Evolutionary conservation across 1,140 invertebrate species (phyloP), one percentile per base, ranked within the genome.

Genomic region (Cryptotermes secundus): DNA sequence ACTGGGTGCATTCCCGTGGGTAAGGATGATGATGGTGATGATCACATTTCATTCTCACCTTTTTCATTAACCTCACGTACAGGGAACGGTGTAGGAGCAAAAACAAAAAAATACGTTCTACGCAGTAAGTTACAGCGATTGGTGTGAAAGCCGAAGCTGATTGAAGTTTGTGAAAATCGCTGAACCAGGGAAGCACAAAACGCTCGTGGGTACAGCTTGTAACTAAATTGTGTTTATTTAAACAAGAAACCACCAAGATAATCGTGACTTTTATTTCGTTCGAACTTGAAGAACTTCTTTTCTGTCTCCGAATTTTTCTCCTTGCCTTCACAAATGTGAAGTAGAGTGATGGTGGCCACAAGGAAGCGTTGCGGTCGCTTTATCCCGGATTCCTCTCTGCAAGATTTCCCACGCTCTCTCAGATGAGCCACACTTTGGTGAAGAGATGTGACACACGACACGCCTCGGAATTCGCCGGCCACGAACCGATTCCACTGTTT

Each of bases 211-310:
- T 72, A 72, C 4, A 31, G 59, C 59, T 72, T 72, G 59, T 72
- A 72, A 31, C 59, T 72, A 72, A 72, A 72, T 72, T 72, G 59
- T 72, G 59, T 72, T 72, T 72, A 72, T 72, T 72, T 72, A 31
- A 72, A 72, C 59, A 72, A 72, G 59, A 72, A 72, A 72, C 59
- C 59, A 72, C 59, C 59, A 72, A 72, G 59, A 72, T 72, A 31
- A 72, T 72, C 59, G 59, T 72, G 59, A 72, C 59, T 72, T 31
- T 31, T 72, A 26, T 49, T 49, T 49, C 45, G 16, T 49, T 49
- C 45, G 45, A 49, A 49, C 12, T 49, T 49, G 45, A 49, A 49
- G 45, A 22, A 3, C 14, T 72, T 72, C 59, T 72, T 72, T 31
- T n/a, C 59, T 49, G 45, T 16, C 45, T 59, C 3, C 9, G 31